A percentile compares a stretch with the other conserved stretches of the same genome.
These are phyloP conservation scores for Drosophila ironensis DNA, from an alignment of 1,140 invertebrate genomes.

Conservation along the genomic window DNA sequence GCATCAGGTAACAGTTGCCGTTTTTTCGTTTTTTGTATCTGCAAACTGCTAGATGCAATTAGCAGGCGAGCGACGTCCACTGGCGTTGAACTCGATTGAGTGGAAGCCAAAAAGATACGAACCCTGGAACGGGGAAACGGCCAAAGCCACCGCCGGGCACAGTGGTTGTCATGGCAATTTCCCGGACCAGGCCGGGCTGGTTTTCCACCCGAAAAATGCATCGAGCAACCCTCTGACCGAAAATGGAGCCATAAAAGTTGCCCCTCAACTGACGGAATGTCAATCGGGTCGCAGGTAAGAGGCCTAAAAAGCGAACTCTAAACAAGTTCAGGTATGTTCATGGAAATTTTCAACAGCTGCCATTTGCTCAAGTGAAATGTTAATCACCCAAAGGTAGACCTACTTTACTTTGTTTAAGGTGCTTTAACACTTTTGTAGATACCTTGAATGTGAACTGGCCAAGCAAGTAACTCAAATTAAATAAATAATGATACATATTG, in stretches of 20 bases:
- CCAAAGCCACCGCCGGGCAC: slow-evolving; percentile 8
- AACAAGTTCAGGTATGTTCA: slow-evolving; percentile 16
- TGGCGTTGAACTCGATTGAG: slow-evolving; percentile 53
- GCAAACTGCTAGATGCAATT: slow-evolving; percentile 30
- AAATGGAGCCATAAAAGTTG: slow-evolving; percentile 9
- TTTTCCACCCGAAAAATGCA: neutral
- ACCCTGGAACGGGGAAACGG: neutral
- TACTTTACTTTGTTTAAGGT: neutral
- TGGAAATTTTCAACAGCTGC: slow-evolving; percentile 14
- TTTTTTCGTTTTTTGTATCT: slow-evolving; percentile 6
- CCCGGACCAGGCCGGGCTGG: neutral
- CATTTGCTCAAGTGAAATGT: slow-evolving; percentile 1
- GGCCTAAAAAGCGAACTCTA: neutral
- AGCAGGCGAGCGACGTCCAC: slow-evolving; percentile 34
- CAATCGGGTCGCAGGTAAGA: slow-evolving; percentile 3
- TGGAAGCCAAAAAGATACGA: neutral
- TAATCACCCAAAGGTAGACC: neutral
- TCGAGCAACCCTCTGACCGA: neutral
- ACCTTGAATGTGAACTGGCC: too few relatives aligned
- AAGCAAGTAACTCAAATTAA: too few relatives aligned
- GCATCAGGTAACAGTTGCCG: slow-evolving; percentile 56
- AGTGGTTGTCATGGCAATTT: slow-evolving; percentile 19
- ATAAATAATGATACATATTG: too few relatives aligned
- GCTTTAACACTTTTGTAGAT: too few relatives aligned
- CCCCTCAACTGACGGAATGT: neutral